Conservation (phyloP, 37 sponge, comb jelly and placozoan species). For the Cladorhizidae sp. region DNA sequence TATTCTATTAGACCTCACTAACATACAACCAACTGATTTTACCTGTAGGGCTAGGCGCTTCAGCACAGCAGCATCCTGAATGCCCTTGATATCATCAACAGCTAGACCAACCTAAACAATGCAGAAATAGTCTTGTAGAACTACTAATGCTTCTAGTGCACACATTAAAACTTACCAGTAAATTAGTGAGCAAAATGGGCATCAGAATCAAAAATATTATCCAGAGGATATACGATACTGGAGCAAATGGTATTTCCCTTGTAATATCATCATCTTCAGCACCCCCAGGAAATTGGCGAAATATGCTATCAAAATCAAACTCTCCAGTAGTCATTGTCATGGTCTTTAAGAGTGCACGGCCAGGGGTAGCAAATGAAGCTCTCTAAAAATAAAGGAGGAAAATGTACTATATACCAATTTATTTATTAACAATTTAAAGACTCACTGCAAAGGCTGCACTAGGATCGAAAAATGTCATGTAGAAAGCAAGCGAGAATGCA, state of each 20-base stretch:
- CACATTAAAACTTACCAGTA: constrained; percentile 72
- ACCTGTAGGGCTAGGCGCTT: constrained; percentile 88
- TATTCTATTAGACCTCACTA: no score
- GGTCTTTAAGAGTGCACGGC: constrained; percentile 79
- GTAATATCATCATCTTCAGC: background rate
- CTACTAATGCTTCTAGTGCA: no score
- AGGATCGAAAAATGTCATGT: constrained; percentile 83
- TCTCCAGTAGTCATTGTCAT: constrained; percentile 94
- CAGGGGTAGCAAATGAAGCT: constrained; percentile 62
- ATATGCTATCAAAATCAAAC: constrained; percentile 88
- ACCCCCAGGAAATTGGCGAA: constrained; percentile 48
- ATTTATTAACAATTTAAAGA: no score
- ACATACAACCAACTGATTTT: no score
- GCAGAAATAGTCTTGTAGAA: no score
- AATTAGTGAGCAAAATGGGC: constrained; percentile 94
- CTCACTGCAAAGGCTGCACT: background rate
- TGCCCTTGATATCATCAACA: constrained; percentile 98
- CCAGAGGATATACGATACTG: constrained; percentile 75
- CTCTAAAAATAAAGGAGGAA: constrained; percentile 20
- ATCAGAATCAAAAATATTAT: constrained; percentile 90
- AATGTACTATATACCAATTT: no score
- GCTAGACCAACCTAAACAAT: constrained; percentile 93
- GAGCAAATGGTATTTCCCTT: constrained; percentile 37
- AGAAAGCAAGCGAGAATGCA: constrained; percentile 90
- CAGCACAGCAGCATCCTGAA: constrained; percentile 82